These are phyloP conservation scores for Hypomecis atomaria DNA, from an alignment of 2,888 invertebrate genomes.

Conservation along the genomic window DNA sequence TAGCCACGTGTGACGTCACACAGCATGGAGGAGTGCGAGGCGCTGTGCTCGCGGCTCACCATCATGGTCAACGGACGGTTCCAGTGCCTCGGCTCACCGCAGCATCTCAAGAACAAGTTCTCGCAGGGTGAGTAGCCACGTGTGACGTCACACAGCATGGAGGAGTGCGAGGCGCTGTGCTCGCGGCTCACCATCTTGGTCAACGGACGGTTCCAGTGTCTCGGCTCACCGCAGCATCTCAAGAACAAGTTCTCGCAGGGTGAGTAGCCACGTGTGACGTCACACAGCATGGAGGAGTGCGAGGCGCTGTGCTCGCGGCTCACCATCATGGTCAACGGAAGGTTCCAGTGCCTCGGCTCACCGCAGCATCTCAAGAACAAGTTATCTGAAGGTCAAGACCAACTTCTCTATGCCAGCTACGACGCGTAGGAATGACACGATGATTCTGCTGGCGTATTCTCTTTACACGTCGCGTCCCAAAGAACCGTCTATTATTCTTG, in stretches of 20 bases:
- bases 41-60: conserved; percentile 90
- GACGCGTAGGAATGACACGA: not conserved
- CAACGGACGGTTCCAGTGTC: conserved; percentile 89
- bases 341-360: conserved; percentile 89
- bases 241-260: conserved; percentile 92
- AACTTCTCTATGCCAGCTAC: not conserved
- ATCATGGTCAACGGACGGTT: conserved; percentile 93
- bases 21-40: conserved; percentile 95
- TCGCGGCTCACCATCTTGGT: conserved; percentile 93
- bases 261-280: too few species aligned
- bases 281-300: conserved; percentile 95
- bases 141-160: conserved; percentile 95
- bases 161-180: conserved; percentile 93
- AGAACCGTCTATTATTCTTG: too few species aligned
- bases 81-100: conserved; percentile 89
- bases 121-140: too few species aligned
- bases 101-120: conserved; percentile 91
- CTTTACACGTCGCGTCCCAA: too few species aligned
- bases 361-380: conserved; percentile 91
- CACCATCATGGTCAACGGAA: conserved; percentile 93
- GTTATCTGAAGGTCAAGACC: conserved; percentile 86
- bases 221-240: conserved; percentile 90
- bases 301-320: conserved; percentile 92
- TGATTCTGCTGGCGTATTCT: too few species aligned
- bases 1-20: conserved; percentile 95